Evolutionary conservation across 2,888 invertebrate species (phyloP), one percentile per base, ranked within the genome.

Genomic region (Xestia xanthographa): DNA sequence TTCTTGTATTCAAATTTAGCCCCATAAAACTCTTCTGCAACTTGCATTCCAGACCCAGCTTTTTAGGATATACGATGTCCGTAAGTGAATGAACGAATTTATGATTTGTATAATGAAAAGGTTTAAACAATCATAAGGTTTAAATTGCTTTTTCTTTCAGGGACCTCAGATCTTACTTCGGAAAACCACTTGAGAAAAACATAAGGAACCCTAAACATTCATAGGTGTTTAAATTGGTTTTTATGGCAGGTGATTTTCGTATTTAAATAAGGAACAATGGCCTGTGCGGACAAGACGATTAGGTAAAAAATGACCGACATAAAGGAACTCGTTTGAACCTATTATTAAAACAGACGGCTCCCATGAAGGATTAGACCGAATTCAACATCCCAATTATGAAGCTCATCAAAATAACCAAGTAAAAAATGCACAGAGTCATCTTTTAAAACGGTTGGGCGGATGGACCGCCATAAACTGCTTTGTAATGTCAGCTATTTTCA

Each of bases 341-440:
- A 65, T 45, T 75, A 82, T 85, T 80, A 58, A 72, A 77, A 82
- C 66, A 60, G 75, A 75, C 50, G 73, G 77, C 76, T 78, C 83
- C 65, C 81, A 88, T 77, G 73, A 72, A 71, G 70, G 67, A 79
- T 85, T 82, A 71, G 63, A 63, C 69, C 50, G 50, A 86, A 82
- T 76, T 48, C 66, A 29, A 75, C 79, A 60, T 76, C 69, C 72
- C 81, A 88, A 88, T 88, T 86, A 87, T 63, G 41, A 60, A 65
- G 58, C 66, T 74, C 66, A 67, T 76, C 67, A 84, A 68, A 77
- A 68, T 74, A 82, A 85, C 48, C 48, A 76, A 75, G 71, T 74
- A 26, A 69, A 87, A 85, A 88, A 87, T 81, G 45, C 75, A 75
- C 80, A 38, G 17, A 78, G 88, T 88, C 87, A 88, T 87, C 79